Conservation (phyloP, 2,113 vertebrate genomes). For the Empidonax alnorum region DNA sequence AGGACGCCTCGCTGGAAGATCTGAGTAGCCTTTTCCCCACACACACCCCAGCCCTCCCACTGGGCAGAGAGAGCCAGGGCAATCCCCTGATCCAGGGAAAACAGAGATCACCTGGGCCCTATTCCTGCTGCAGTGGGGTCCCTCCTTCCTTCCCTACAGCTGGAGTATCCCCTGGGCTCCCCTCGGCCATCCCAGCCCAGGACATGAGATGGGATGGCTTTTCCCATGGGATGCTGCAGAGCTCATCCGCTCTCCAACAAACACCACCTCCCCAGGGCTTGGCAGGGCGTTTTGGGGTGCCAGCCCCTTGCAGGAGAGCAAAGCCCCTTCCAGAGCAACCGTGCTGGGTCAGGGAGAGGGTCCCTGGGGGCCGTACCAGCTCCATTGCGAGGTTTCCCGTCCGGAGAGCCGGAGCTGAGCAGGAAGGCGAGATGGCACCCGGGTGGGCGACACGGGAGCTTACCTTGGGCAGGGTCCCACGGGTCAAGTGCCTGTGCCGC, state of each 20-base stretch:
- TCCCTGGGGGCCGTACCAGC: not conserved
- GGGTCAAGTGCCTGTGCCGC: not conserved
- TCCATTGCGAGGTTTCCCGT: accelerated
- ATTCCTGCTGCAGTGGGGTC: accelerated
- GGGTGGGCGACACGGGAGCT: not conserved
- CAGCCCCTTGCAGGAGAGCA: not conserved
- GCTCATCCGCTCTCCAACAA: not conserved
- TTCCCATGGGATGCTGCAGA: accelerated
- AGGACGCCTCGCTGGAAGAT: not conserved
- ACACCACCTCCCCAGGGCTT: not conserved
- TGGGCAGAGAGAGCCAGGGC: not conserved
- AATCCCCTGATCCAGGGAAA: not conserved
- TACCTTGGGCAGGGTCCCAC: constrained; percentile 51
- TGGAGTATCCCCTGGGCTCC: not conserved
- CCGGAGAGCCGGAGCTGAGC: not conserved
- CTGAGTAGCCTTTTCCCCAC: accelerated
- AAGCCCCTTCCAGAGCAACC: not conserved
- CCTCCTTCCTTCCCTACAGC: not conserved
- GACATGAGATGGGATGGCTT: accelerated
- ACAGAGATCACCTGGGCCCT: not conserved
- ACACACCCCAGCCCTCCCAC: not conserved
- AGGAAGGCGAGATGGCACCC: accelerated
- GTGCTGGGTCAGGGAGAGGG: accelerated
- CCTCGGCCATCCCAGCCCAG: accelerated
- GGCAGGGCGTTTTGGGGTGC: accelerated